Evolutionary conservation across 2,888 invertebrate species (phyloP), one percentile per base, ranked within the genome.

Genomic region (Acronicta leporina): DNA sequence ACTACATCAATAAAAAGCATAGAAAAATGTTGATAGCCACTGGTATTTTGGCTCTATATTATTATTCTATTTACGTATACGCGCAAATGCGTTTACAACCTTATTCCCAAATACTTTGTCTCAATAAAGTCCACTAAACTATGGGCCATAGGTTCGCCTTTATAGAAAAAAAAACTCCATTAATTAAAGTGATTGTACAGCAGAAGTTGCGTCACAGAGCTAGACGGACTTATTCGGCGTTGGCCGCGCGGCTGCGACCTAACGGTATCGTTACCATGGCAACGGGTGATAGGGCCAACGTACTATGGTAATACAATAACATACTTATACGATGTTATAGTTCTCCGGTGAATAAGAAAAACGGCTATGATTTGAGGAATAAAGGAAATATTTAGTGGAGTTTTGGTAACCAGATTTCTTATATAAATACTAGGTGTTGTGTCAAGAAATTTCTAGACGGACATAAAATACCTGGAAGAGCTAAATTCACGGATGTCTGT

Each of bases 281-380:
- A 76, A 76, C 77, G 35, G 55, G 54, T 64, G 63, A 64, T 64
- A 71, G 68, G 75, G 77, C 77, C 72, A 75, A 71, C 63, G 75
- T 75, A 77, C 77, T 77, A 66, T 72, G 75, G 54, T 69, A 69
- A 69, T 65, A 73, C 68, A 76, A 73, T 56, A 75, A 71, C 69
- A 68, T 55, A 60, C 62, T 67, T 72, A 71, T 48, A 62, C 42
- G 42, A 56, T 50, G 50, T 44, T 48, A 73, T 50, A 61, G 48
- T 42, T 53, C 43, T 55, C 53, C 41, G 49, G 42, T 35, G 52
- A 56, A 47, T 50, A 50, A 55, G 44, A 46, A 30, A 44, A 41
- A 38, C 47, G 16, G 46, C 67, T 44, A 52, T 66, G 15, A n/a
- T n/a, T 45, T 16, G 46, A 47, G 16, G 11, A 2, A 33, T 33